A percentile compares a stretch with the other conserved stretches of the same genome.
Evolutionary conservation across 2,888 invertebrate species (phyloP).

Genomic region (Drosophila borealis): DNA sequence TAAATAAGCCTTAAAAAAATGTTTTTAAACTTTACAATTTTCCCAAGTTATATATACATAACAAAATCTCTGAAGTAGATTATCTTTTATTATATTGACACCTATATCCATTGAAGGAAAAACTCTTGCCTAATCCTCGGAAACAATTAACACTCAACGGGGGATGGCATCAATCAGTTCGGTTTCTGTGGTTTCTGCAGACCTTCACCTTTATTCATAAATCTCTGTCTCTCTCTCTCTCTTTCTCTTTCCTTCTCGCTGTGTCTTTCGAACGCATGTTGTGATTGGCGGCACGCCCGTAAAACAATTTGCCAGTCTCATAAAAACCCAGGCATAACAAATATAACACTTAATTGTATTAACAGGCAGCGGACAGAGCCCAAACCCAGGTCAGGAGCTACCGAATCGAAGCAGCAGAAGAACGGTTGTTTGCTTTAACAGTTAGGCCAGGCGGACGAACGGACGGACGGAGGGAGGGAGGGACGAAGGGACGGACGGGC

Average conservation of each 20-base stretch:
- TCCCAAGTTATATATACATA: too few species aligned
- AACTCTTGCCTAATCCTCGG: not conserved
- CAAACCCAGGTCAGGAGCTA: conserved; percentile 28
- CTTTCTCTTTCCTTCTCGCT: not conserved
- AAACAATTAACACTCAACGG: conserved; percentile 23
- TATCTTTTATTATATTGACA: too few species aligned
- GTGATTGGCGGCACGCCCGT: conserved; percentile 66
- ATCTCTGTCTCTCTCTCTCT: not conserved
- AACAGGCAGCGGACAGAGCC: conserved; percentile 49
- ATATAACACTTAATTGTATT: conserved; percentile 79
- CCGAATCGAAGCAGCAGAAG: conserved; percentile 4
- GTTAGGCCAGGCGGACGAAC: conserved; percentile 38
- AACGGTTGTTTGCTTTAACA: conserved; percentile 46
- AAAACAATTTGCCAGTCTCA: conserved; percentile 71
- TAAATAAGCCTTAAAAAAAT: too few species aligned
- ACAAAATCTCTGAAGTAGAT: too few species aligned
- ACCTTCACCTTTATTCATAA: conserved; percentile 19
- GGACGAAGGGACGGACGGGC: conserved; percentile 9
- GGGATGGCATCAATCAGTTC: conserved; percentile 18
- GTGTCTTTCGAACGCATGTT: conserved; percentile 14
- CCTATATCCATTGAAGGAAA: not conserved
- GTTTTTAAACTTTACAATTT: too few species aligned
- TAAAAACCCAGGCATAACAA: conserved; percentile 64
- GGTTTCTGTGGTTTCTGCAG: not conserved
- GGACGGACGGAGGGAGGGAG: too few species aligned